Conservation (phyloP, 2,888 invertebrate species). For the Drosophila algonquin region DNA sequence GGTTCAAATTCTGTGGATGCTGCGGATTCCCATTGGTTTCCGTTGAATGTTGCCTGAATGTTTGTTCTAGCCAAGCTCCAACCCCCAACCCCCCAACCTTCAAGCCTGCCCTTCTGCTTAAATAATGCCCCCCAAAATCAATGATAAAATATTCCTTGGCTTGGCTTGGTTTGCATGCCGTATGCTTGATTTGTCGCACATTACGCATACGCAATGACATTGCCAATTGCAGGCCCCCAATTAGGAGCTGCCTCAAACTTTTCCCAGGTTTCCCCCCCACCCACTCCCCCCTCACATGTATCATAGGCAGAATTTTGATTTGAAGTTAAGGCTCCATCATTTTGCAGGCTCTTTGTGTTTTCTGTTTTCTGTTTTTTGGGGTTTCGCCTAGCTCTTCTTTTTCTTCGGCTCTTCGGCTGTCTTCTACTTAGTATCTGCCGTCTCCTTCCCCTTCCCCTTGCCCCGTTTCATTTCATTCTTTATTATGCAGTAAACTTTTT, state of each 20-base stretch:
- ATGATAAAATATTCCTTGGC: constrained; percentile 36
- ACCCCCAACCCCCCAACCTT: not conserved
- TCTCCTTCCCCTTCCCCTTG: constrained; percentile 11
- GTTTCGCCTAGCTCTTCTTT: not conserved
- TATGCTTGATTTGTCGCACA: constrained; percentile 72
- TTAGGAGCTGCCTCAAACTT: constrained; percentile 68
- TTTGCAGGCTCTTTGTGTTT: constrained; percentile 21
- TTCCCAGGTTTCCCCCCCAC: not conserved
- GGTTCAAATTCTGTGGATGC: constrained; percentile 27
- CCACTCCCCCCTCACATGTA: constrained; percentile 35
- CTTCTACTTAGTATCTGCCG: constrained; percentile 25
- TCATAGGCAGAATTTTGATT: constrained; percentile 77
- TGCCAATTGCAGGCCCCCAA: constrained; percentile 61
- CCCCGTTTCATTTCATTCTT: constrained; percentile 50
- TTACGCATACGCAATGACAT: constrained; percentile 63
- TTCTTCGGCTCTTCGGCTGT: constrained; percentile 30
- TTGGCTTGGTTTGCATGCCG: constrained; percentile 58
- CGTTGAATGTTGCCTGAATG: not conserved
- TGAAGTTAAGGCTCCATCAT: constrained; percentile 43
- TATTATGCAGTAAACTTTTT: constrained; percentile 76
- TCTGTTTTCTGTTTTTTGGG: not conserved
- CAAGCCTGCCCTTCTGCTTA: constrained; percentile 8
- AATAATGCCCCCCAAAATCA: constrained; percentile 47
- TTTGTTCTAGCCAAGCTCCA: constrained; percentile 34
- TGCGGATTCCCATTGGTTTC: constrained; percentile 11